Conservation (phyloP, 2,888 invertebrate genomes). For the Branchellion lobata region DNA sequence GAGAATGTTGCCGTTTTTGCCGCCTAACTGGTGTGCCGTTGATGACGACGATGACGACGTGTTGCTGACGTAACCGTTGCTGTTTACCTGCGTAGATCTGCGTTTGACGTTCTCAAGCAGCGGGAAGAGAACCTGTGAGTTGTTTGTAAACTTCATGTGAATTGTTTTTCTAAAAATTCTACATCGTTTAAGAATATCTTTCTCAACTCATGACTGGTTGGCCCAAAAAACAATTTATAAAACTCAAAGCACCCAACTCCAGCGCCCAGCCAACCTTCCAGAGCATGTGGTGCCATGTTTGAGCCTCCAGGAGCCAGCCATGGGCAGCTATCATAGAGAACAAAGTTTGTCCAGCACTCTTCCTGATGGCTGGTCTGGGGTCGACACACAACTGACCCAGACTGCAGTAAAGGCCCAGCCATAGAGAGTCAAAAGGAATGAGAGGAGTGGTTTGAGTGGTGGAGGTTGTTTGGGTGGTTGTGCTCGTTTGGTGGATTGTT, state of each 20-base stretch:
- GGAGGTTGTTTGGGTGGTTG: neutral
- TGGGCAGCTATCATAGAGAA: slow-evolving; percentile 97
- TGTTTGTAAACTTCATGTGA: neutral
- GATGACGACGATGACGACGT: too few relatives aligned
- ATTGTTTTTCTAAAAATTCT: too few relatives aligned
- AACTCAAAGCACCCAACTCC: neutral
- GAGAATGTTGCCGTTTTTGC: slow-evolving; percentile 75
- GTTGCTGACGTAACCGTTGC: slow-evolving; percentile 54
- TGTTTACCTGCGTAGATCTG: slow-evolving; percentile 65
- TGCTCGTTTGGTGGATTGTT: neutral
- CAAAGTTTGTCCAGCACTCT: slow-evolving; percentile 93
- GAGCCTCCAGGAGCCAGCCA: slow-evolving; percentile 79
- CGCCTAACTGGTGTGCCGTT: slow-evolving; percentile 63
- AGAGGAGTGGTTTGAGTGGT: neutral
- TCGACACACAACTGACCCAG: slow-evolving; percentile 79
- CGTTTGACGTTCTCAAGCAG: slow-evolving; percentile 84
- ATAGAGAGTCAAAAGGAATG: slow-evolving; percentile 80
- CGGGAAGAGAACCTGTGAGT: slow-evolving; percentile 85
- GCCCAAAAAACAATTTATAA: neutral
- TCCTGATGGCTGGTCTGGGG: slow-evolving; percentile 88
- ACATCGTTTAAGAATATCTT: too few relatives aligned
- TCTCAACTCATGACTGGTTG: too few relatives aligned
- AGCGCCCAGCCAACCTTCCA: slow-evolving; percentile 70
- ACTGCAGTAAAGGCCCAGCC: slow-evolving; percentile 81
- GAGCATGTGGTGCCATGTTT: slow-evolving; percentile 89